Base-by-base conservation (phyloP, 1,140 invertebrate genomes). In the Danaus plexippus region DNA sequence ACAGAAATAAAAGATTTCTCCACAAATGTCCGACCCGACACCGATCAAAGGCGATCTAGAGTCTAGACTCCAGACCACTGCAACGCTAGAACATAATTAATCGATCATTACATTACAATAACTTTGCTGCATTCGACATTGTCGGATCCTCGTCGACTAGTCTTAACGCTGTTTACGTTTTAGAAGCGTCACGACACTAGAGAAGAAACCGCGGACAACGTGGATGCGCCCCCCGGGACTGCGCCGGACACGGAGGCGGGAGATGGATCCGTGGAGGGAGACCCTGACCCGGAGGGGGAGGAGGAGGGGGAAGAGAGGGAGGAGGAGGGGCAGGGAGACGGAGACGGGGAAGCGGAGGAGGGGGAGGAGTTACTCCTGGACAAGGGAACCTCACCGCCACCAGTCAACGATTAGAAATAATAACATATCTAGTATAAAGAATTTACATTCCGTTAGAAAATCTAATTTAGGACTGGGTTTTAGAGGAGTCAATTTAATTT, bases 381-480 rank as follows among this genome's bases (percentile, higher is more conserved):
- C 46, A 85, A 83, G 49, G 78, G 80, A 9, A 85, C 81, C 7
- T 85, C 81, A 0, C 81, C 81, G 5, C 77, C 76, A 9, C 80
- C 80, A 9, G 18, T 43, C 12, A 32, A 46, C 44, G 13, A 46
- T 43, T 60, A 61, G 46, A 54, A n/a, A 15, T 5, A 32, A 32
- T 32, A 32, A 32, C 22, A 8, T 32, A 8, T 32, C 22, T 32
- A 0, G 22, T 32, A 32, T 6, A 32, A 32, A 6, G 22, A 32
- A 32, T 32, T 32, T 32, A 32, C 22, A 32, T 2, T 32, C 22
- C 22, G 0, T 5, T 32, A 8, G 22, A 32, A 32, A 32, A 6
- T 32, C 22, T 0, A 32, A 8, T 32, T 32, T 32, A 32, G 22
- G 0, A 0, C 7, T 32, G 5, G 22, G 22, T 32, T 32, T 32